Evolutionary conservation across 2,113 vertebrate genomes (phyloP), one percentile per base, ranked within the genome.

Genomic region (Pluvialis apricaria): DNA sequence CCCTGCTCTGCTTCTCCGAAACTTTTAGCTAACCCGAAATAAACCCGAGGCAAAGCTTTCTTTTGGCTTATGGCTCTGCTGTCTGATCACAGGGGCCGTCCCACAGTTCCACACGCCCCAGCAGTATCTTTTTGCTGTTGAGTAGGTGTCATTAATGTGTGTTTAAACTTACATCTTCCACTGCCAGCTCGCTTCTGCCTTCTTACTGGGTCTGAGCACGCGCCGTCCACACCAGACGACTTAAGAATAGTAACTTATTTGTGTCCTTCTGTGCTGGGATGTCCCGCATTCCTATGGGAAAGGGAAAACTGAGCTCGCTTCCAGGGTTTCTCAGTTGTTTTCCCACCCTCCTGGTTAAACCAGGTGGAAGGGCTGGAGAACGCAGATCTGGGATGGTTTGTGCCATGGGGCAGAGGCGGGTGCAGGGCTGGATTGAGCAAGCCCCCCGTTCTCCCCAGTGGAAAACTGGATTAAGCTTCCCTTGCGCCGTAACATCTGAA

Each of bases 401-500:
- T 78, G 91, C 65, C 13, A 2, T 24, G 21, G 45, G 44, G 52
- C 64, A 31, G 78, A 20, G 15, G 20, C 19, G 65, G 4, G 36
- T 5, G 38, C 25, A 5, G 52, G 42, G 7, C 19, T 14, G 93
- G 70, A 47, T 38, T 12, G 22, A 82, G 36, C 42, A 71, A 85
- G 44, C 52, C 92, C 51, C 69, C 22, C 15, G 28, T 60, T 77
- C 83, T 86, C 28, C 69, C n/a, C 81, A 11, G 10, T 73, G 89
- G 32, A 82, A 95, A 97, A 92, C 52, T n/a, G 20, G 28, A 18
- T 95, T 51, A 15, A 62, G 81, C 86, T 95, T 88, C 80, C 85
- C 58, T 77, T 52, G 54, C 5, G 31, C 62, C 94, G 51, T 66
- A 49, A 69, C 71, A 69, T 94, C 86, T 90, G 6, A 88, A 93